Evolutionary conservation across 2,888 invertebrate species (phyloP), one percentile per base, ranked within the genome.

Genomic region (Lymantria monacha): DNA sequence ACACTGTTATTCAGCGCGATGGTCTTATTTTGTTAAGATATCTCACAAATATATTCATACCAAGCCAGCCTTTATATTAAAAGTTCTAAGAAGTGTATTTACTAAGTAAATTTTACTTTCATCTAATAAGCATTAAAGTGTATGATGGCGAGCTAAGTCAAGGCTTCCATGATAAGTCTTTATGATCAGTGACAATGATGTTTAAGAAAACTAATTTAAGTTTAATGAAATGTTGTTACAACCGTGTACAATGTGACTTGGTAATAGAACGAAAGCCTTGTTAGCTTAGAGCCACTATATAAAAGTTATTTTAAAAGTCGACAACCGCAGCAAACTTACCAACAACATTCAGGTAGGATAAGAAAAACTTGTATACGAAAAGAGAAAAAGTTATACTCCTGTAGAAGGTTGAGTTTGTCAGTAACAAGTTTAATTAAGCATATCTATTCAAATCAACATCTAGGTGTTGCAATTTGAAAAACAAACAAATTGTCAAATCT

Each of bases 271-370:
- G 22, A 48, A 43, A 48, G 43, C 43, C 48, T 48, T 48, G 48
- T 83, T 79, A 79, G 74, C 74, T 69, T 58, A 48, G 57, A 75
- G 65, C 60, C 55, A 62, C 68, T 60, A 79, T 78, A 83, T 80
- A 82, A 83, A 85, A 85, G 79, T 82, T 83, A 79, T 80, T 81
- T 75, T 70, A 74, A 69, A 81, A 80, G 75, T 82, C 74, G 64
- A 64, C 66, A 64, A 65, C 83, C 79, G 68, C 82, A 79, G 81
- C 84, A 79, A 85, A 87, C 81, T 85, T 84, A 64, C 66, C 70
- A 72, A 82, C 83, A 77, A 82, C 82, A 81, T 83, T 78, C 82
- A 83, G 85, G 84, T 85, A 66, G 79, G 80, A 82, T 81, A 81
- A 81, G 74, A 73, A 63, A 83, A 87, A 84, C 81, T 85, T 82